A percentile compares a stretch with the other conserved stretches of the same genome.
Evolutionary conservation across 2,797 vertebrate species (phyloP).

Genomic region (Neostethus bicornis): DNA sequence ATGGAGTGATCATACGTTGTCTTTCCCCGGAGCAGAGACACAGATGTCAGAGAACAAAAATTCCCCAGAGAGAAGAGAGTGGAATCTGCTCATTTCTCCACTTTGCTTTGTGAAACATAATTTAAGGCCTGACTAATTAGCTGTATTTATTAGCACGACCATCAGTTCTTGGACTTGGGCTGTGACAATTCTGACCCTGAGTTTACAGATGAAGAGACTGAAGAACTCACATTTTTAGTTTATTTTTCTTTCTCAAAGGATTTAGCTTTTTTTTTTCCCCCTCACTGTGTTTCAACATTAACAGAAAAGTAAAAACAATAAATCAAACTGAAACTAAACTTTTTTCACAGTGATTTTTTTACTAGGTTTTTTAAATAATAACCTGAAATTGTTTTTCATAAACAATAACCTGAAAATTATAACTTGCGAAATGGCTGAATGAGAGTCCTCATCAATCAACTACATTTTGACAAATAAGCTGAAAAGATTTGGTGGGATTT

Average conservation of each 20-base stretch:
- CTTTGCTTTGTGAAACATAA: conserved; percentile 34
- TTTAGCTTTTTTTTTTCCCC: conserved; percentile 15
- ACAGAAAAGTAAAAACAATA: background rate
- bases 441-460: background rate
- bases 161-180: conserved; percentile 68
- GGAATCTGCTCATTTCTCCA: conserved; percentile 62
- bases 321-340: too few species aligned
- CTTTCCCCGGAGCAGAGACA: conserved; percentile 65
- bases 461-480: background rate
- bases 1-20: conserved; percentile 43
- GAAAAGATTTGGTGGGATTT: background rate
- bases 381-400: background rate
- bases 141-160: conserved; percentile 48
- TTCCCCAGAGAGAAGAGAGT: conserved; percentile 57
- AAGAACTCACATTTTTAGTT: conserved; percentile 28
- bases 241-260: conserved; percentile 18
- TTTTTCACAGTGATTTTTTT: too few species aligned
- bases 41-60: conserved; percentile 70
- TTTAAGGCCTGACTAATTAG: conserved; percentile 52
- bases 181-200: conserved; percentile 54
- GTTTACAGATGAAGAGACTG: conserved; percentile 54
- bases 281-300: background rate
- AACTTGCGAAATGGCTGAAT: background rate
- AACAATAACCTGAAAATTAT: background rate
- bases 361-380: too few species aligned